Conservation (phyloP, 2,797 vertebrate species). For the Hemibagrus guttatus region DNA sequence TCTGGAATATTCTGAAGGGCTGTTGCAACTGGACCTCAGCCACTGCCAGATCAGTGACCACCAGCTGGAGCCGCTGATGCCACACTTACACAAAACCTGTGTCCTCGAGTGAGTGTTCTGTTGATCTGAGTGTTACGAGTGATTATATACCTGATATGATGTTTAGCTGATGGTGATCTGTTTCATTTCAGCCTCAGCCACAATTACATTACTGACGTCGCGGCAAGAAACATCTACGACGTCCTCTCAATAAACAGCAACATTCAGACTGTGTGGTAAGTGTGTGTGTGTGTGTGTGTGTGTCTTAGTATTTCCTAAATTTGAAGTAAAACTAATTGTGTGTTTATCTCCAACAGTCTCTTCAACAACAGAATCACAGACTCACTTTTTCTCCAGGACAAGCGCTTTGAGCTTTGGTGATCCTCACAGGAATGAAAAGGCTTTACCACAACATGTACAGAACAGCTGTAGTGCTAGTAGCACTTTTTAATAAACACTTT, state of each 20-base stretch:
- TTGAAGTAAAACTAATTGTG: neutral
- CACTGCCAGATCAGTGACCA: slow-evolving; percentile 65
- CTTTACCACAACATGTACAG: no score
- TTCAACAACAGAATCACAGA: slow-evolving; percentile 57
- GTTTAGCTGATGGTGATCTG: neutral
- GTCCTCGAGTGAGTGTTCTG: slow-evolving; percentile 62
- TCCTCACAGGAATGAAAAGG: neutral
- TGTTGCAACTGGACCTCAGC: slow-evolving; percentile 67
- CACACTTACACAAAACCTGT: slow-evolving; percentile 63
- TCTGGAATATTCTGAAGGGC: slow-evolving; percentile 61
- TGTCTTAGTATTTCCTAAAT: neutral
- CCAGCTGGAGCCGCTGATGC: slow-evolving; percentile 55
- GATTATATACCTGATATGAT: neutral
- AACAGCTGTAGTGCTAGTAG: no score
- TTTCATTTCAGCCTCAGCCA: slow-evolving; percentile 59
- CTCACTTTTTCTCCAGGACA: neutral
- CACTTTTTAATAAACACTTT: no score
- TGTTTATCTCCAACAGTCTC: slow-evolving; percentile 51
- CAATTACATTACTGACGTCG: slow-evolving; percentile 60
- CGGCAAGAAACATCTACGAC: slow-evolving; percentile 40
- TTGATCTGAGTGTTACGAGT: no score
- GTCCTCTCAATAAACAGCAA: slow-evolving; percentile 47
- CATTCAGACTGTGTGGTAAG: slow-evolving; percentile 59
- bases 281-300: slow-evolving; percentile 20
- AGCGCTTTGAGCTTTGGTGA: slow-evolving; percentile 26